A percentile compares a stretch with the other conserved stretches of the same genome.
These are phyloP conservation scores for Cavia aperea DNA, from an alignment of 2,113 vertebrate species.

Conservation along the genomic window DNA sequence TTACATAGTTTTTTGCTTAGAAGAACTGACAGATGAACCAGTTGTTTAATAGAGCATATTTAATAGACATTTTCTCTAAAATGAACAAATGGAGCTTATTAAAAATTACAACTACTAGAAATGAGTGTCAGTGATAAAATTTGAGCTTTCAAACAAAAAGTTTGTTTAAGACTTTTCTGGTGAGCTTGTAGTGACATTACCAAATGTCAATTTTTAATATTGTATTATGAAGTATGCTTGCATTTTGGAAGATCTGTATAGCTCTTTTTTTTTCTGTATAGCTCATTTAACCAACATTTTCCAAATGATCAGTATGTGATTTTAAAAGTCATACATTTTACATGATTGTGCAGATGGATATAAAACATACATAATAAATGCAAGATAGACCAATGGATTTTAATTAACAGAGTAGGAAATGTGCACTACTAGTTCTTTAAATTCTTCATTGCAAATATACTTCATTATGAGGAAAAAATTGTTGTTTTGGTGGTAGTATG, in stretches of 20 bases:
- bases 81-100: background rate
- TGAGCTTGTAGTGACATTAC: background rate
- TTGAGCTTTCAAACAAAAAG: conserved; percentile 7
- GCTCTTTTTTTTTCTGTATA: background rate
- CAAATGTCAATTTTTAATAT: background rate
- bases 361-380: background rate
- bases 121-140: background rate
- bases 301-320: background rate
- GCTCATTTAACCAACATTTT: background rate
- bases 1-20: background rate
- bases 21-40: background rate
- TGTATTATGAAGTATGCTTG: background rate
- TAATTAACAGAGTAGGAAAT: background rate
- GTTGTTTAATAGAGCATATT: background rate
- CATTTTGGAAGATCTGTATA: background rate
- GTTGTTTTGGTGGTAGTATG: background rate
- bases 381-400: background rate
- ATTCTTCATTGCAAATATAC: background rate
- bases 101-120: background rate
- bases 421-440: background rate
- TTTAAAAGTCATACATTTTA: background rate
- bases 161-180: background rate
- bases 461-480: background rate
- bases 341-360: background rate
- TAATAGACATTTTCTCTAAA: background rate